Evolutionary conservation across 2,888 invertebrate species (phyloP), one percentile per base, ranked within the genome.

Genomic region (Koerneria pararmatus): DNA sequence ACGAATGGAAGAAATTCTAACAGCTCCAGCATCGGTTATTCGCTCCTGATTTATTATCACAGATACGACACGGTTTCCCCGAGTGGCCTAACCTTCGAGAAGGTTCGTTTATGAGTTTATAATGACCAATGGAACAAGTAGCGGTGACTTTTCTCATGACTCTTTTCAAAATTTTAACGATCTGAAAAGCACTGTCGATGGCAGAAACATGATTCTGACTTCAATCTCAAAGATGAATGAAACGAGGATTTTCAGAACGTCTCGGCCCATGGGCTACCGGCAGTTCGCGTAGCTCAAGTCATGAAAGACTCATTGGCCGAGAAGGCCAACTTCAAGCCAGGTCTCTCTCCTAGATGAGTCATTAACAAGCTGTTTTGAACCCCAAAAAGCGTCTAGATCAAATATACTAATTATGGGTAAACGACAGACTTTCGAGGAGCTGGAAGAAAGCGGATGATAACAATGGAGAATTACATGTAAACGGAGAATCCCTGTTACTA

Each of bases 301-400:
- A 75, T 74, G n/a, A 68, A 71, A 35, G 74, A 74, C 27, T 76
- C 76, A 53, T 65, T 78, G 32, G 79, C 80, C 1, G 77, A 80
- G 24, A 79, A 78, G 60, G 74, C 78, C 35, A 69, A 70, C 2
- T 74, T 80, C 53, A 76, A 73, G 57, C 67, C 72, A n/a, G 75
- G 75, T 75, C 8, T 51, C 66, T 15, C n/a, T n/a, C n/a, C n/a
- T n/a, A n/a, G n/a, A n/a, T n/a, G n/a, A n/a, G n/a, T n/a, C n/a
- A n/a, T n/a, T n/a, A n/a, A n/a, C n/a, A n/a, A n/a, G n/a, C n/a
- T n/a, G n/a, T n/a, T n/a, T n/a, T n/a, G n/a, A n/a, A n/a, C n/a
- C n/a, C n/a, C n/a, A n/a, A n/a, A n/a, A n/a, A n/a, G n/a, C n/a
- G n/a, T n/a, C n/a, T n/a, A n/a, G n/a, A n/a, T n/a, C n/a, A n/a